These are phyloP conservation scores for Microtus ochrogaster DNA, from an alignment of 2,113 vertebrate species.

Conservation along the genomic window DNA sequence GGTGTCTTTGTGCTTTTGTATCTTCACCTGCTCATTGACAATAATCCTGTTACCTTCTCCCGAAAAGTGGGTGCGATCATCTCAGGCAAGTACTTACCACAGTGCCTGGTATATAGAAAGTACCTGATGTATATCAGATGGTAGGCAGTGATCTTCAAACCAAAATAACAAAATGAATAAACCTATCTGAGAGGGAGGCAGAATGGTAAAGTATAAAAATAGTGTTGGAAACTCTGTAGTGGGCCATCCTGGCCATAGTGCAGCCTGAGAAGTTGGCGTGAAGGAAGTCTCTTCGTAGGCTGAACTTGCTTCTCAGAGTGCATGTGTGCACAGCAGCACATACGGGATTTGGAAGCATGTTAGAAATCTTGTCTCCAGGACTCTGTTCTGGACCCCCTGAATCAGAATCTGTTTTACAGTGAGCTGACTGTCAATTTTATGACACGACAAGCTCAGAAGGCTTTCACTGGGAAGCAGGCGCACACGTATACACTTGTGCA, in stretches of 20 bases:
- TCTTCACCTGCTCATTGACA: background rate
- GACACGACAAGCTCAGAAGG: background rate
- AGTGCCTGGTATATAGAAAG: background rate
- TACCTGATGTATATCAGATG: background rate
- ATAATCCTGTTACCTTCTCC: background rate
- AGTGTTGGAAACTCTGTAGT: too few relatives aligned
- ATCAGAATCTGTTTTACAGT: background rate
- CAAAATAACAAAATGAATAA: background rate
- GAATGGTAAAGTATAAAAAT: background rate
- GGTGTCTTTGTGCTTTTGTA: background rate
- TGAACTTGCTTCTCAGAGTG: background rate
- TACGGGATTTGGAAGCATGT: background rate
- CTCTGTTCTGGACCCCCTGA: background rate
- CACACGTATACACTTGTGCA: too few relatives aligned
- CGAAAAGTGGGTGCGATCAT: background rate
- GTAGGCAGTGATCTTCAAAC: background rate
- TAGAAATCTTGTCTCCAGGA: background rate
- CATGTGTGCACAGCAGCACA: background rate
- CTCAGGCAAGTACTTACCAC: background rate
- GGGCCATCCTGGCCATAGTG: fast-evolving
- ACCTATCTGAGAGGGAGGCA: background rate
- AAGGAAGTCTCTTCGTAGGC: background rate
- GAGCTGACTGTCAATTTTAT: background rate
- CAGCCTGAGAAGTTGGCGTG: too few relatives aligned
- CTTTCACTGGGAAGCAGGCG: too few relatives aligned